Conservation (phyloP, 1,140 invertebrate genomes). For the Halesus radiatus region DNA sequence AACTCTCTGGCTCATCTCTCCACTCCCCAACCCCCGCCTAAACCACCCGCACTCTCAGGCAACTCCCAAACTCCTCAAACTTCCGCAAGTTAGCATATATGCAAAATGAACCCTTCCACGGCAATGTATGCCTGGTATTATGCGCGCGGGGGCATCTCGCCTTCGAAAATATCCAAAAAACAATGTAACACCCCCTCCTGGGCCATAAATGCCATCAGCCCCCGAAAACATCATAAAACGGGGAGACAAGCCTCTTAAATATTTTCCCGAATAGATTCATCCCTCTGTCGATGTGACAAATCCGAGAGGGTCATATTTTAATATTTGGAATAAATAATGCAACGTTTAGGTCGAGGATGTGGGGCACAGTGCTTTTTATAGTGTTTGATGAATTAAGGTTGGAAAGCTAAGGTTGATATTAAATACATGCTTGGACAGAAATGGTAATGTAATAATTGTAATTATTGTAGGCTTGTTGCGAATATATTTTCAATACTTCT, state of each 20-base stretch:
- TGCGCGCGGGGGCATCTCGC: background rate
- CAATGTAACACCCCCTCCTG: conserved; percentile 4
- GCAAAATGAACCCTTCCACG: conserved; percentile 30
- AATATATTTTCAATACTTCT: too few species aligned
- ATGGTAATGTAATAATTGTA: too few species aligned
- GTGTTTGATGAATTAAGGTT: too few species aligned
- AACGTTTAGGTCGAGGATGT: too few species aligned
- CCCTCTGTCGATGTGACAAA: conserved; percentile 3
- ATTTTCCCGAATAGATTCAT: conserved; percentile 22
- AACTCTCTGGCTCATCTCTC: background rate
- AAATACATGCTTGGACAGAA: too few species aligned
- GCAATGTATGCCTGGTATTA: background rate
- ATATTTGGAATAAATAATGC: background rate
- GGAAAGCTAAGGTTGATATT: too few species aligned
- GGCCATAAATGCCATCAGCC: background rate
- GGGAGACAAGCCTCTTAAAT: conserved; percentile 25
- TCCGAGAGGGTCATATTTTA: conserved; percentile 12
- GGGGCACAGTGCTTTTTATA: too few species aligned
- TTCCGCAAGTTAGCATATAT: conserved; percentile 27
- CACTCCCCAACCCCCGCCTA: background rate
- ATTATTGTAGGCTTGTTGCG: too few species aligned
- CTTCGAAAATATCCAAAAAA: conserved; percentile 11
- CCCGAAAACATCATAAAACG: conserved; percentile 34
- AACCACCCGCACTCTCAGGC: background rate
- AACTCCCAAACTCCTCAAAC: background rate